These are phyloP conservation scores for Vicugna pacos DNA, from an alignment of 2,113 vertebrate species.

Conservation along the genomic window DNA sequence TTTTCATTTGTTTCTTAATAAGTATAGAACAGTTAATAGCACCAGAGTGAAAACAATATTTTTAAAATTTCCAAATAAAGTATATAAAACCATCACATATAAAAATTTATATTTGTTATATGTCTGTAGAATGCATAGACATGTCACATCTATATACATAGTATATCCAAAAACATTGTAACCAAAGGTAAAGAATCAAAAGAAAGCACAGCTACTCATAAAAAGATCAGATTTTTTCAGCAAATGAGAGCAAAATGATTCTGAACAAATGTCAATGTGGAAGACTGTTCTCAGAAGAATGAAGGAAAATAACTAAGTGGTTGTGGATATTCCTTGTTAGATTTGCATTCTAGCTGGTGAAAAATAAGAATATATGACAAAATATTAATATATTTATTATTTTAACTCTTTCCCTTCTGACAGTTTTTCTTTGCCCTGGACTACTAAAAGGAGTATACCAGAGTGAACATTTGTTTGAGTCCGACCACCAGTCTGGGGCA, in stretches of 20 bases:
- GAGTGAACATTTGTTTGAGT: constrained; percentile 98
- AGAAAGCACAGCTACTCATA: constrained; percentile 75
- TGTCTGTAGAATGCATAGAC: constrained; percentile 66
- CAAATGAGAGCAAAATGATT: constrained; percentile 50
- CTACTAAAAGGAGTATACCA: constrained; percentile 98
- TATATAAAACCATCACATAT: constrained; percentile 50
- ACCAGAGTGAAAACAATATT: constrained; percentile 72
- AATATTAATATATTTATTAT: constrained; percentile 68
- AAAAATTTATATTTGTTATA: constrained; percentile 22
- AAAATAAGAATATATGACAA: constrained; percentile 53
- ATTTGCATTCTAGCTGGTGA: constrained; percentile 67
- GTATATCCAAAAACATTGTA: constrained; percentile 64
- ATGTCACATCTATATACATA: constrained; percentile 56
- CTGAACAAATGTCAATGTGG: constrained; percentile 8
- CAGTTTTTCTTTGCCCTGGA: constrained; percentile 99
- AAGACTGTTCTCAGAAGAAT: constrained; percentile 61
- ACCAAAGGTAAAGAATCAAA: constrained; percentile 69
- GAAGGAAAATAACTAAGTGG: constrained; percentile 50
- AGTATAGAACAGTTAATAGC: constrained; percentile 76
- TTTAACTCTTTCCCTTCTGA: constrained; percentile 87
- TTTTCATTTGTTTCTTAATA: constrained; percentile 79
- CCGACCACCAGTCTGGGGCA: constrained; percentile 99
- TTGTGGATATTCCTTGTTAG: constrained; percentile 66
- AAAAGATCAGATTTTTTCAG: constrained; percentile 65
- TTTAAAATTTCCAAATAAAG: constrained; percentile 77